Conservation (phyloP, 2,797 vertebrate species). For the Clarias pachynema region DNA sequence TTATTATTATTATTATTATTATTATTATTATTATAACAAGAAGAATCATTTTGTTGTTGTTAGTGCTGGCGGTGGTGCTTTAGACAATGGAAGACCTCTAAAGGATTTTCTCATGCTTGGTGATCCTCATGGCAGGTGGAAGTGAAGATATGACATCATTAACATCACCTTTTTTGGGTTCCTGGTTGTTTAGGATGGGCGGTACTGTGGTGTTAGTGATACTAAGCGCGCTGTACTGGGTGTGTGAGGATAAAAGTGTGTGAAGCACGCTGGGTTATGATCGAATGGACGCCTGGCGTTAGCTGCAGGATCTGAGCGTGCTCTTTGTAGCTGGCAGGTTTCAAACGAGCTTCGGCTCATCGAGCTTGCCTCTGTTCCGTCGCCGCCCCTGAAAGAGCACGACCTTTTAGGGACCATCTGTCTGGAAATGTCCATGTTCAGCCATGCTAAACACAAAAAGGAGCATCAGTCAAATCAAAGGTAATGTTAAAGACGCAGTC, state of each 20-base stretch:
- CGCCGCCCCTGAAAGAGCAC: constrained; percentile 38
- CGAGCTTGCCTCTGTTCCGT: constrained; percentile 38
- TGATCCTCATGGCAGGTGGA: neutral
- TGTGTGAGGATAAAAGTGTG: constrained; percentile 48
- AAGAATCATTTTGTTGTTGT: neutral
- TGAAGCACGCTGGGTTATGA: constrained; percentile 56
- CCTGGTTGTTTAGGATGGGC: neutral
- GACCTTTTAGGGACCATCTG: constrained; percentile 41
- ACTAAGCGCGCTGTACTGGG: neutral
- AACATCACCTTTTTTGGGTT: neutral
- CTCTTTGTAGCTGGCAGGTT: constrained; percentile 75
- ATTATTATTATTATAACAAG: neutral
- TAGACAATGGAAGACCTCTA: neutral
- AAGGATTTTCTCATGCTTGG: neutral
- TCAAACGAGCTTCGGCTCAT: constrained; percentile 69
- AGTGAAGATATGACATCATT: neutral
- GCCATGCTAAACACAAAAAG: neutral
- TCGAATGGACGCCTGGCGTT: constrained; percentile 54
- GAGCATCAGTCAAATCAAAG: neutral
- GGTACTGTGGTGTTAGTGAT: neutral
- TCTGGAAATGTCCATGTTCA: constrained; percentile 11
- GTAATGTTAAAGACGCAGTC: neutral
- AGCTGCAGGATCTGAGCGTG: constrained; percentile 53
- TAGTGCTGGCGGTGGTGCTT: too few relatives aligned
- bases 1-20: neutral